Base-by-base conservation (phyloP, 2,113 vertebrate species). In the Nothoprocta perdicaria region DNA sequence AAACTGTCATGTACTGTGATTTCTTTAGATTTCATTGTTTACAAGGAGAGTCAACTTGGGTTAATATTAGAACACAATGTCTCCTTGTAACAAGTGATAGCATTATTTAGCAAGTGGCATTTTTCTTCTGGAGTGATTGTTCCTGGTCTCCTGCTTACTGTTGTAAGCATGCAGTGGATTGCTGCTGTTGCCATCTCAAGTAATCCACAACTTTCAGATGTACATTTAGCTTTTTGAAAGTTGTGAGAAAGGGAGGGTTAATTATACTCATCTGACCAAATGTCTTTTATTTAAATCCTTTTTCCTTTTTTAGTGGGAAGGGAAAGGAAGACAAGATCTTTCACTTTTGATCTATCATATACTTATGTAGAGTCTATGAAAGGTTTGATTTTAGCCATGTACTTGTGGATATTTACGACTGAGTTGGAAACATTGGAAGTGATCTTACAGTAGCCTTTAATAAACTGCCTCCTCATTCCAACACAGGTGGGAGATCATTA, bases 401-500 rank as follows among this genome's bases (percentile, higher is more conserved):
- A 16, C 38, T 83, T 75, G 33, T 78, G 29, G 82, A 78, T 65
- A 83, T 77, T 68, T 69, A 24, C 40, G 24, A 75, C 23, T 13
- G 35, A 68, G 46, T 74, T 89, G 65, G 29, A 86, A 84, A 86
- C 15, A 45, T 75, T 45, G 66, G 10, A 84, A 26, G 78, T 29
- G 31, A 78, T 65, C 43, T 11, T 80, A 43, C 53, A 35, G n/a
- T 91, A 89, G 80, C 23, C 29, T 65, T 43, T 22, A 89, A 88
- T 68, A 75, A 95, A 80, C 68, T 75, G 26, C 23, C 29, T 88
- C 22, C 40, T 86, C 43, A 66, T 33, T 81, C 46, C 41, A 83
- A 75, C n/a, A 80, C 43, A 92, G 80, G 89, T 95, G 69, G 76
- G 73, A 92, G 57, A 93, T 16, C 26, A 81, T 93, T 94, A 88